phyloP scores from a whole-genome alignment of 2,113 vertebrate species.

The Thunnus maccoyii region DNA sequence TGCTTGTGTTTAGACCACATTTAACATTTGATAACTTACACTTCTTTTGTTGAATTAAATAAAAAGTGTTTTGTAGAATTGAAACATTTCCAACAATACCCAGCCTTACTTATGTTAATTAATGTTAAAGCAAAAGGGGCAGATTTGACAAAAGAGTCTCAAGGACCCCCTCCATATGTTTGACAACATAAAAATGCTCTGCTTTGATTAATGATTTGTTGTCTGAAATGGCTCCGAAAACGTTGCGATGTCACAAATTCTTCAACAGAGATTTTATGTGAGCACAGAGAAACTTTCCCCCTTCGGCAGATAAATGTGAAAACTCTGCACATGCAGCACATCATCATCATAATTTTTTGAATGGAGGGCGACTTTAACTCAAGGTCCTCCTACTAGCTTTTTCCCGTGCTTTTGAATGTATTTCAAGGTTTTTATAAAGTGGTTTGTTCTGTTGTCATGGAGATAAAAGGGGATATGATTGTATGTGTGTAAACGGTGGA shows the following conservation, averaged over 20 bases:
- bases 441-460: slow-evolving; percentile 10
- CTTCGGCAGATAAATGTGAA: too few relatives aligned
- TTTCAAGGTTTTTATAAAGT: not conserved
- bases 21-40: not conserved
- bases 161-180: too few relatives aligned
- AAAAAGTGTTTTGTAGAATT: too few relatives aligned
- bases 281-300: too few relatives aligned
- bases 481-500: not conserved
- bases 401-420: not conserved
- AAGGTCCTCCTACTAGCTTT: not conserved
- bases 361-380: too few relatives aligned
- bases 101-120: not conserved
- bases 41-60: not conserved
- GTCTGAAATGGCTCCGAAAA: too few relatives aligned
- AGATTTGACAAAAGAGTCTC: not conserved
- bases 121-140: not conserved
- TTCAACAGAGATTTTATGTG: too few relatives aligned
- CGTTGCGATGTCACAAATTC: too few relatives aligned
- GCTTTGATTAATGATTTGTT: too few relatives aligned
- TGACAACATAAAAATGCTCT: too few relatives aligned
- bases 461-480: slow-evolving; percentile 1
- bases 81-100: not conserved
- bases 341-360: too few relatives aligned
- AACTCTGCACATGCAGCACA: too few relatives aligned
- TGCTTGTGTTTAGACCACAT: not conserved